phyloP scores from a whole-genome alignment of 2,797 vertebrate genomes.

The Sphenopsis melanotis region DNA sequence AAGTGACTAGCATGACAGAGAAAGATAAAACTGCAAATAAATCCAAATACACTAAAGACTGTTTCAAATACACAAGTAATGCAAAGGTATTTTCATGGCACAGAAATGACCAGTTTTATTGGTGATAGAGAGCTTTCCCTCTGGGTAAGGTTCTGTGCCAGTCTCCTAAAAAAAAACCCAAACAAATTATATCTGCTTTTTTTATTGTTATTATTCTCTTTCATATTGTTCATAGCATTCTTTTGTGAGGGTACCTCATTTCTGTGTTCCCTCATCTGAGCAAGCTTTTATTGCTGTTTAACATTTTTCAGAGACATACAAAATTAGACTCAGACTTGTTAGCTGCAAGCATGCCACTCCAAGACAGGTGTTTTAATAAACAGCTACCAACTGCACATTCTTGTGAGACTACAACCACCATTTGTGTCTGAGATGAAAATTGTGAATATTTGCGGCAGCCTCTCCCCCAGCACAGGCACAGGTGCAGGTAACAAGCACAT shows the following conservation, averaged over 20 bases:
- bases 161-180: accelerated
- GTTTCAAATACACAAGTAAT: background rate
- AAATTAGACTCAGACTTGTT: background rate
- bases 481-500: background rate
- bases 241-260: background rate
- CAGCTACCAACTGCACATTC: background rate
- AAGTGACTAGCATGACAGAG: background rate
- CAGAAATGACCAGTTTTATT: background rate
- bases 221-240: background rate
- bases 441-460: background rate
- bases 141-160: background rate
- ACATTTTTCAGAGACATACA: background rate
- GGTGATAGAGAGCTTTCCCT: background rate
- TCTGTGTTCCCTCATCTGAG: background rate
- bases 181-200: background rate
- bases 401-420: background rate
- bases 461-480: background rate
- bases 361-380: background rate
- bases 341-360: background rate
- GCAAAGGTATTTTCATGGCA: background rate
- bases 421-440: background rate
- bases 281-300: background rate
- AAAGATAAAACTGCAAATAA: background rate
- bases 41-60: background rate
- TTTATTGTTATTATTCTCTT: background rate